Percentiles rank a stretch among this genome's conserved stretches.
Conservation (phyloP, 1,140 invertebrate species). For the Trichoplusia ni region DNA sequence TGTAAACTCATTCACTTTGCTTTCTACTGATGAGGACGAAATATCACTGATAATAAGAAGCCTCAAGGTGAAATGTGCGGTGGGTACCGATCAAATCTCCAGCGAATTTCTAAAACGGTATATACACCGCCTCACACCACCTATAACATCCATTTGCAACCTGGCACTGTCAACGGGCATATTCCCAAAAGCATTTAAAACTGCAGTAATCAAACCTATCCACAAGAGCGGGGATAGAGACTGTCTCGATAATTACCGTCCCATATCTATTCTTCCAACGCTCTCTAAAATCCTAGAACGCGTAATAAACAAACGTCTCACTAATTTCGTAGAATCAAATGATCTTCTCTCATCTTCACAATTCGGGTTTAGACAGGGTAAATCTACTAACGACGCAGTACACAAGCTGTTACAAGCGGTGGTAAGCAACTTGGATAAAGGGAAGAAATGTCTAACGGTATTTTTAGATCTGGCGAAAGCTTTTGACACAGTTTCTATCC, state of each 20-base stretch:
- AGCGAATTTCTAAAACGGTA: too few species aligned
- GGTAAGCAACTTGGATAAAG: background rate
- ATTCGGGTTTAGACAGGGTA: constrained; percentile 12
- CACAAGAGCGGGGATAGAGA: constrained; percentile 10
- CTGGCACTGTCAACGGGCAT: background rate
- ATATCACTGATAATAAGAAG: background rate
- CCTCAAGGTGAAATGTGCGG: background rate
- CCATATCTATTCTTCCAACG: too few species aligned
- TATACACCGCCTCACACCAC: too few species aligned
- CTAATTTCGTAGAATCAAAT: constrained; percentile 13
- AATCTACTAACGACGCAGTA: constrained; percentile 17
- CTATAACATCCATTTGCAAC: constrained; percentile 5
- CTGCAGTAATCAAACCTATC: constrained; percentile 8
- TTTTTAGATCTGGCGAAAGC: background rate
- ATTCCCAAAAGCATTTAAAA: background rate
- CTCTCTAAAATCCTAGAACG: constrained; percentile 31
- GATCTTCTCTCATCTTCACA: background rate
- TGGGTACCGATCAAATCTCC: background rate
- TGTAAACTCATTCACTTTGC: background rate
- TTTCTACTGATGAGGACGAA: background rate
- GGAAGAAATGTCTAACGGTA: background rate
- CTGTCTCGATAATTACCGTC: background rate
- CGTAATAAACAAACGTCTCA: constrained; percentile 16
- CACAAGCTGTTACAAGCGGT: background rate
- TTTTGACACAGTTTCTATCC: background rate